Conservation (phyloP, 2,113 vertebrate genomes). For the Capra hircus region DNA sequence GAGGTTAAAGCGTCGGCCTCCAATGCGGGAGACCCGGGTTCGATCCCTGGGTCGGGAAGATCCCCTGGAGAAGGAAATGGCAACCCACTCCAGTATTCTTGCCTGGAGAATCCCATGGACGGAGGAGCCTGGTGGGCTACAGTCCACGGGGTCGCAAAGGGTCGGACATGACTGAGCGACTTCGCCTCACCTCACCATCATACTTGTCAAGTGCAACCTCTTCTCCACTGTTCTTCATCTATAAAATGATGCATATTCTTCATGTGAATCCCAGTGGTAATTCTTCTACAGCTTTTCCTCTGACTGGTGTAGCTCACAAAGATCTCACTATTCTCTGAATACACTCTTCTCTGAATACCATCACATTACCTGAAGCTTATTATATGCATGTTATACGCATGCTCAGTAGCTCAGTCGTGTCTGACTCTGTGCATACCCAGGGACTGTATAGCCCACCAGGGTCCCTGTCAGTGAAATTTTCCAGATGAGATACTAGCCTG, state of each 20-base stretch:
- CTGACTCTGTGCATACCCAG: not conserved
- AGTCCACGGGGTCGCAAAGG: too few relatives aligned
- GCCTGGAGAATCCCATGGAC: too few relatives aligned
- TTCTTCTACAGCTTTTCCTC: not conserved
- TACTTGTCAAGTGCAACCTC: not conserved
- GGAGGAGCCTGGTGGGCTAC: too few relatives aligned
- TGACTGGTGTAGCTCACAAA: not conserved
- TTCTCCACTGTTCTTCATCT: not conserved
- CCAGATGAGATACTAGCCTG: not conserved
- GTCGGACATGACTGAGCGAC: too few relatives aligned
- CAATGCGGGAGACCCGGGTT: too few relatives aligned
- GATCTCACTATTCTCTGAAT: not conserved
- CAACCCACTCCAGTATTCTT: too few relatives aligned
- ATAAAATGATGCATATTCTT: not conserved
- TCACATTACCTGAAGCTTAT: not conserved
- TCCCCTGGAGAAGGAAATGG: too few relatives aligned
- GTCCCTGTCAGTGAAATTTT: not conserved
- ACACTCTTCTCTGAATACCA: not conserved
- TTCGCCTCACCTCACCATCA: too few relatives aligned
- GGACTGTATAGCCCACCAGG: not conserved
- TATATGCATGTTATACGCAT: fast-evolving
- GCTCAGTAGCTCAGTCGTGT: not conserved
- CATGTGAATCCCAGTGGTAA: not conserved
- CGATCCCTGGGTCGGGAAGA: too few relatives aligned
- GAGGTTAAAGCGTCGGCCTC: too few relatives aligned